A percentile compares a stretch with the other conserved stretches of the same genome.
phyloP scores from a whole-genome alignment of 2,113 vertebrate species.

The Brienomyrus brachyistius region DNA sequence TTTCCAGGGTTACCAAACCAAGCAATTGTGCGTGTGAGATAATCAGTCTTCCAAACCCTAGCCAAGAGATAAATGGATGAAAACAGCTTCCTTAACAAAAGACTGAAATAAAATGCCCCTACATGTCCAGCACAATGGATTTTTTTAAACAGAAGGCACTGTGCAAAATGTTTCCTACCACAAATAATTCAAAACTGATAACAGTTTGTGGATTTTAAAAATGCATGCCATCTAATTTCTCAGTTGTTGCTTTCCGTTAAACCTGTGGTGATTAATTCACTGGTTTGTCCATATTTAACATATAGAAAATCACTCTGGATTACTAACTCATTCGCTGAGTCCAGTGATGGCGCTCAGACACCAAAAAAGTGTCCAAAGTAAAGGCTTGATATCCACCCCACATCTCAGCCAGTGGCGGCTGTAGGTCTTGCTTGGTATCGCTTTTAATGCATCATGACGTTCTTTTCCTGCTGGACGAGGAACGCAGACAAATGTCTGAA shows the following conservation, averaged over 20 bases:
- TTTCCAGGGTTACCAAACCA: background rate
- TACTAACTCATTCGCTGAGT: background rate
- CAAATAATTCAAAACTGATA: background rate
- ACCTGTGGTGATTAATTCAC: background rate
- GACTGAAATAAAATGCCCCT: background rate
- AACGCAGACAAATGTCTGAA: background rate
- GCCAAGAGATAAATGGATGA: background rate
- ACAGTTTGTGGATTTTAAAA: background rate
- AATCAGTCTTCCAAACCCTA: background rate
- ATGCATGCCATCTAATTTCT: background rate
- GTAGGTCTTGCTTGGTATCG: background rate
- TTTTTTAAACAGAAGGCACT: background rate
- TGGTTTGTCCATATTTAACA: background rate
- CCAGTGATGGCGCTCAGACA: background rate
- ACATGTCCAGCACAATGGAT: background rate
- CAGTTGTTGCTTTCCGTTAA: background rate
- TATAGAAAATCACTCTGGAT: background rate
- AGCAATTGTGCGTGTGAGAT: background rate
- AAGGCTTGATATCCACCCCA: background rate
- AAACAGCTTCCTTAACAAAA: background rate
- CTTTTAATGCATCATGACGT: background rate
- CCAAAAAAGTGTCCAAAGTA: background rate
- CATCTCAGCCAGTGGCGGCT: background rate
- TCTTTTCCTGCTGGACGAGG: background rate
- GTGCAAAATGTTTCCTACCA: background rate